A percentile compares a stretch with the other conserved stretches of the same genome.
Conservation (phyloP, 2,797 vertebrate species). For the Myripristis murdjan region DNA sequence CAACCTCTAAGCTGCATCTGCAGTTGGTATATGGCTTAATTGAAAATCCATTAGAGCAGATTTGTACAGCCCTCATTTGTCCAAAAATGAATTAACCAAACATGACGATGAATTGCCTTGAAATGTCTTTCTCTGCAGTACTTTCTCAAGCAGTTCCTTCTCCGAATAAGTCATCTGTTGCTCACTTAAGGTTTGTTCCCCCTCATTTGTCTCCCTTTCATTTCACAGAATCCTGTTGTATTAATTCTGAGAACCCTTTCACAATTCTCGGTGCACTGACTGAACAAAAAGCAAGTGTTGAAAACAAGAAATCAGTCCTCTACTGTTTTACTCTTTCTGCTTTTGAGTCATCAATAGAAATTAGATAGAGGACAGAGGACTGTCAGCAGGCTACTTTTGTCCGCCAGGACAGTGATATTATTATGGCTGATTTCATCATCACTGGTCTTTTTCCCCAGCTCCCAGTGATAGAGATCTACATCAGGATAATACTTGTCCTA, state of each 20-base stretch:
- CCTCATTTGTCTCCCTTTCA: slow-evolving; percentile 23
- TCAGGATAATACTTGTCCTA: neutral
- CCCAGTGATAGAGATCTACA: slow-evolving; percentile 25
- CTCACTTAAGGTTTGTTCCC: slow-evolving; percentile 2
- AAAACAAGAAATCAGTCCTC: slow-evolving; percentile 55
- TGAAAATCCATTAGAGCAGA: slow-evolving; percentile 10
- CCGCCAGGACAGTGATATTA: slow-evolving; percentile 1
- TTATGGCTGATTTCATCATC: slow-evolving; percentile 35
- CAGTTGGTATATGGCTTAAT: slow-evolving; percentile 1
- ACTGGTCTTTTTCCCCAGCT: slow-evolving; percentile 8
- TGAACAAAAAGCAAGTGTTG: slow-evolving; percentile 39
- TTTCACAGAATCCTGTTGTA: slow-evolving; percentile 12
- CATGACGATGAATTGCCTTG: slow-evolving; percentile 12
- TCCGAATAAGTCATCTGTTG: slow-evolving; percentile 12
- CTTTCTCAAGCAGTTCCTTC: neutral
- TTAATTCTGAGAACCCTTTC: slow-evolving; percentile 52
- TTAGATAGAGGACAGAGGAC: slow-evolving; percentile 7
- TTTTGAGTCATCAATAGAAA: slow-evolving; percentile 48
- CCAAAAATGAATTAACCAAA: slow-evolving; percentile 18
- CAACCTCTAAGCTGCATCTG: neutral
- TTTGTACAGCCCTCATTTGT: slow-evolving; percentile 6
- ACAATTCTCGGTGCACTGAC: slow-evolving; percentile 38
- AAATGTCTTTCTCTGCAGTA: slow-evolving; percentile 14
- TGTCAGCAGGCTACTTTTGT: slow-evolving; percentile 17
- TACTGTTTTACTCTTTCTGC: slow-evolving; percentile 48